Percentiles rank a stretch among this genome's conserved stretches.
phyloP scores from a whole-genome alignment of 2,113 vertebrate species.

The Anolis sagrei region DNA sequence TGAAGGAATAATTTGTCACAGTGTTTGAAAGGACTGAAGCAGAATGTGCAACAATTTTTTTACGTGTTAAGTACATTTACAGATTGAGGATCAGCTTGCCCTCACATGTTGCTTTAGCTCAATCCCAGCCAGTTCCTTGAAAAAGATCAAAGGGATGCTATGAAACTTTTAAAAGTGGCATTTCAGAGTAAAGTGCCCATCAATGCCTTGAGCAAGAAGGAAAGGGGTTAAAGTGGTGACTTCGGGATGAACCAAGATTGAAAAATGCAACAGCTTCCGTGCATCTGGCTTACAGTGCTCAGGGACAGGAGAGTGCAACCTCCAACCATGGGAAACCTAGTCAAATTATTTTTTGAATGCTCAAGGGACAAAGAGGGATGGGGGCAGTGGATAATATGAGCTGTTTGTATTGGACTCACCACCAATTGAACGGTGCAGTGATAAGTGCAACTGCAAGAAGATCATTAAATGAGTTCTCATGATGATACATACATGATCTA shows the following conservation, averaged over 20 bases:
- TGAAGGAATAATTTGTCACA: neutral
- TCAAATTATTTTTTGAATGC: neutral
- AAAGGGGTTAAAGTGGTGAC: neutral
- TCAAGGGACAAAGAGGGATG: neutral
- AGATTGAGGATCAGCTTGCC: neutral
- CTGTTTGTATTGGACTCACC: neutral
- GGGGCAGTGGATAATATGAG: neutral
- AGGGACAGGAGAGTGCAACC: neutral
- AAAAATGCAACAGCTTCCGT: neutral
- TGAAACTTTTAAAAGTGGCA: neutral
- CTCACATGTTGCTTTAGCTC: neutral
- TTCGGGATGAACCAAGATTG: too few species aligned
- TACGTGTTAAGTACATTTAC: neutral
- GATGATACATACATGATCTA: neutral
- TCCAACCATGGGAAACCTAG: neutral
- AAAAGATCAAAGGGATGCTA: too few species aligned
- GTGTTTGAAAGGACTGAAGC: neutral
- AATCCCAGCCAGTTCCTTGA: neutral
- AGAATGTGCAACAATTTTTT: neutral
- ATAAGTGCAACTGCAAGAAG: neutral
- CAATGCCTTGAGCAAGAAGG: neutral
- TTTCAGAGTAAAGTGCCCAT: neutral
- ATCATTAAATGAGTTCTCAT: neutral
- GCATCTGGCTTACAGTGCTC: neutral
- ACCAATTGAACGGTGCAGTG: neutral